These are phyloP conservation scores for Corvus hawaiiensis DNA, from an alignment of 2,113 vertebrate species.

Conservation along the genomic window DNA sequence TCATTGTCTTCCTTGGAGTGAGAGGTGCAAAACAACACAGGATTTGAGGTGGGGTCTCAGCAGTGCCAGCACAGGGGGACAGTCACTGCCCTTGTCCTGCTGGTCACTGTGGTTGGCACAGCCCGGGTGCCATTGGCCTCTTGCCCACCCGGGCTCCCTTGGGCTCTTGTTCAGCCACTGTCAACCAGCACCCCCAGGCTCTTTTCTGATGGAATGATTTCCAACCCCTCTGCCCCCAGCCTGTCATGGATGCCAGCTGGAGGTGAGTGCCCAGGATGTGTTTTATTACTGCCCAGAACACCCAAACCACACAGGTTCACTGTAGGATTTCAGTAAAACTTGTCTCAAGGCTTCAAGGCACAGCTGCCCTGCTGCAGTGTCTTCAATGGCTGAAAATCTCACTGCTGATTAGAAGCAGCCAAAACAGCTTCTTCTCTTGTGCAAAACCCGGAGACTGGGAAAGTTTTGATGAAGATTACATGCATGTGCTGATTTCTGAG, in stretches of 20 bases:
- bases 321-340: neutral
- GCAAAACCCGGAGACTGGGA: neutral
- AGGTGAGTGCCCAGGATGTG: neutral
- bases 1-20: neutral
- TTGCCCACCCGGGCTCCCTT: neutral
- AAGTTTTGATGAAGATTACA: neutral
- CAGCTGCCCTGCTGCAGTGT: neutral
- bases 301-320: neutral
- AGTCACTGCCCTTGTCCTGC: neutral
- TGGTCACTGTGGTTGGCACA: neutral
- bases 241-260: neutral
- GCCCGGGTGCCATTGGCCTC: neutral
- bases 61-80: neutral
- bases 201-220: neutral
- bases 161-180: neutral
- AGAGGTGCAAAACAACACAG: neutral
- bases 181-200: neutral
- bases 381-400: neutral
- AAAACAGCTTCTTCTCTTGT: neutral
- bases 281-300: neutral
- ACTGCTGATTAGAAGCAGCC: neutral
- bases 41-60: neutral
- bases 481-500: neutral
- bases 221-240: neutral
- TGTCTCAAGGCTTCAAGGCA: neutral